Evolutionary conservation across 2,888 invertebrate genomes (phyloP).

Genomic region (Phaonia tiefii): DNA sequence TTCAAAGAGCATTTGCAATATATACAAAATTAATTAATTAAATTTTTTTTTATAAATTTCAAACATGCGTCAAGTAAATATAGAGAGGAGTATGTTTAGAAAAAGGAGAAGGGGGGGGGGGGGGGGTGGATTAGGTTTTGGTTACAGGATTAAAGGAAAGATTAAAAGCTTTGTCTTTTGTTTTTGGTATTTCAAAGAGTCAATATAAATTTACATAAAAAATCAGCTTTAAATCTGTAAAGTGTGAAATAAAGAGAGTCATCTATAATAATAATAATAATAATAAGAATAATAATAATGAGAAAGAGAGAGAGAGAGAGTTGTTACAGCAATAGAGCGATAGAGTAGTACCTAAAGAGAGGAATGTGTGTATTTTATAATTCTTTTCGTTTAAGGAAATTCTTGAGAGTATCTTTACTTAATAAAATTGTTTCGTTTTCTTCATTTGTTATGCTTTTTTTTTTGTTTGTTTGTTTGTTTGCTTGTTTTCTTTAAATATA

Average conservation of each 20-base stretch:
- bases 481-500: constrained; percentile 42
- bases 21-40: constrained; percentile 54
- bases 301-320: constrained; percentile 1
- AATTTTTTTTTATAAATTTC: constrained; percentile 34
- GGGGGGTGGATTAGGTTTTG: constrained; percentile 48
- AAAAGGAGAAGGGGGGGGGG: constrained; percentile 52
- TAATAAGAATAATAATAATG: no score
- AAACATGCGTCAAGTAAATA: constrained; percentile 64
- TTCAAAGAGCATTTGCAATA: constrained; percentile 22
- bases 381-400: constrained; percentile 34
- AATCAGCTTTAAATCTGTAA: constrained; percentile 59
- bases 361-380: constrained; percentile 58
- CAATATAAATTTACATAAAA: constrained; percentile 47
- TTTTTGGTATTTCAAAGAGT: constrained; percentile 46
- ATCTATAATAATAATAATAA: no score
- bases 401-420: constrained; percentile 52
- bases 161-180: constrained; percentile 63
- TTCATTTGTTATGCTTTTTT: constrained; percentile 17
- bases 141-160: constrained; percentile 11
- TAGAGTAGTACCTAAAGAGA: constrained; percentile 20
- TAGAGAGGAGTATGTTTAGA: no score
- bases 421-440: constrained; percentile 34
- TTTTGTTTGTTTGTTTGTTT: constrained; percentile 34
- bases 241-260: background rate
- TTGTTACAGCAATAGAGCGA: constrained; percentile 23